These are phyloP conservation scores for Campaea margaritaria DNA, from an alignment of 2,888 invertebrate genomes.

Conservation along the genomic window DNA sequence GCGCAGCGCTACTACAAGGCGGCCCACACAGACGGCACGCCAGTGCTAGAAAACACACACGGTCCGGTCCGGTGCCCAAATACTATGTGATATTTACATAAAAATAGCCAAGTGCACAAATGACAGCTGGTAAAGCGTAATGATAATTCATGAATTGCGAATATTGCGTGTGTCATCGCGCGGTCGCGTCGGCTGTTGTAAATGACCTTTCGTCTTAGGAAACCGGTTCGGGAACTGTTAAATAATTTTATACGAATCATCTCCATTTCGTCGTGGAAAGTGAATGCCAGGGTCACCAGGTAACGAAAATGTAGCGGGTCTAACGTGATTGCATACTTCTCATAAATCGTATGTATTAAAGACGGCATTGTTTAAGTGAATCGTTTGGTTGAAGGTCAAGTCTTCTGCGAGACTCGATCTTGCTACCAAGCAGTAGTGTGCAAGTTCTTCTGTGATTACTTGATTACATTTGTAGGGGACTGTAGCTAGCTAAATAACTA, in stretches of 20 bases:
- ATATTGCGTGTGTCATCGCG: neutral
- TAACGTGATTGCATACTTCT: neutral
- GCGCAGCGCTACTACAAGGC: too few relatives aligned
- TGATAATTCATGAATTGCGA: neutral
- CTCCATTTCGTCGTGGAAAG: constrained; percentile 53
- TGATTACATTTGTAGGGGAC: too few relatives aligned
- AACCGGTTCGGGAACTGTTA: constrained; percentile 52
- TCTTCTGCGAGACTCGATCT: neutral
- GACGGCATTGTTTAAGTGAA: too few relatives aligned
- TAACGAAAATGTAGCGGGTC: constrained; percentile 6
- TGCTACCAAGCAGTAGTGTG: neutral
- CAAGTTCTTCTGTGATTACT: neutral
- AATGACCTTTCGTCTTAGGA: constrained; percentile 14
- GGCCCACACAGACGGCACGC: too few relatives aligned
- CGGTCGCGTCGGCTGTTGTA: constrained; percentile 9
- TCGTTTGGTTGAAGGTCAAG: too few relatives aligned
- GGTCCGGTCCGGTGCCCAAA: too few relatives aligned
- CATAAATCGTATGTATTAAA: too few relatives aligned
- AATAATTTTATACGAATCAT: constrained; percentile 49
- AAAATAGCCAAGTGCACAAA: too few relatives aligned
- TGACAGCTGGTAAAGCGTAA: too few relatives aligned
- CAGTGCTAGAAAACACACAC: too few relatives aligned
- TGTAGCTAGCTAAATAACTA: too few relatives aligned
- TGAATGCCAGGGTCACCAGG: constrained; percentile 62
- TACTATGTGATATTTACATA: too few relatives aligned